Evolutionary conservation across 64 coral and sea anemone species (phyloP), one percentile per base, ranked within the genome.

Genomic region (Astreopora myriophthalma): DNA sequence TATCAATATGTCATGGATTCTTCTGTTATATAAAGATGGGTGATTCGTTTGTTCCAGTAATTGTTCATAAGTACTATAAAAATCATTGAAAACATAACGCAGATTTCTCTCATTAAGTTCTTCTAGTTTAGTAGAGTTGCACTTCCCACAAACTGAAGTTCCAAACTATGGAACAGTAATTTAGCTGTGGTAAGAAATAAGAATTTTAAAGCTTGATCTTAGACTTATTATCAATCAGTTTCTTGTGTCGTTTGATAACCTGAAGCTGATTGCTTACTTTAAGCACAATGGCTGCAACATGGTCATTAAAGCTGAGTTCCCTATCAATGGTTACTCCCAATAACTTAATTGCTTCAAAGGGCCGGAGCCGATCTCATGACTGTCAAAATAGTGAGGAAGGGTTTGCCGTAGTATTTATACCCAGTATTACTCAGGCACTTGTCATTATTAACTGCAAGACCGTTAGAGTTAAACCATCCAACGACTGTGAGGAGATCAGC

Each of bases 401-500:
- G 29, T 46, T 34, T 5, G 71, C 2, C 3, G 19, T 32, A 26
- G 8, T 27, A 73, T 26, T 39, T n/a, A n/a, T n/a, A 32, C 29
- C 71, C 29, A 61, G 19, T 17, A 6, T 10, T 79, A 39, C 29
- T 27, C 29, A 79, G 75, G n/a, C 75, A 79, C 17, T 79, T 48
- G 35, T 44, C 35, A 79, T 6, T 25, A 79, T 79, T 79, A 79
- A 79, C 23, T 48, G 44, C 75, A 48, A 79, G 75, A 79, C 75
- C 34, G 8, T 79, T 79, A 23, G 44, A 42, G 6, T 5, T 79
- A 48, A 79, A 79, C 75, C 75, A 79, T 51, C 75, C 44, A 79
- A 37, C 16, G 34, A 79, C 34, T 73, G 75, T 48, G 48, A 79
- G 75, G 75, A 79, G 75, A 79, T 79, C 75, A 79, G 75, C 44